Percentiles rank a stretch among this genome's conserved stretches.
Evolutionary conservation across 2,888 invertebrate genomes (phyloP).

Genomic region (Cryptus viduatorius): DNA sequence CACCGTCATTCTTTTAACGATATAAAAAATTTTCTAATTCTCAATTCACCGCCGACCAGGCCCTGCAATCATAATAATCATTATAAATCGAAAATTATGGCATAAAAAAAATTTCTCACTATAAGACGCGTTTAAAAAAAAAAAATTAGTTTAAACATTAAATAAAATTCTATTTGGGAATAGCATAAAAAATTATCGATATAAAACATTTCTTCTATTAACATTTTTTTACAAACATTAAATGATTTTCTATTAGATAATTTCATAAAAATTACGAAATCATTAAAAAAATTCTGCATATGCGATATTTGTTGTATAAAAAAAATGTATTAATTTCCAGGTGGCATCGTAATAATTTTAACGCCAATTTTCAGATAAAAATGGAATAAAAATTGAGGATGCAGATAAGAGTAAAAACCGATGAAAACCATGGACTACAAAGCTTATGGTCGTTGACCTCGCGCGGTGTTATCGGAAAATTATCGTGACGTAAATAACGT

Average conservation of each 20-base stretch:
- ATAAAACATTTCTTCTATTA: no score
- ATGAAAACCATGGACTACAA: neutral
- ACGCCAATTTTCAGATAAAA: neutral
- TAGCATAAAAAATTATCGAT: neutral
- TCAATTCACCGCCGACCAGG: slow-evolving; percentile 40
- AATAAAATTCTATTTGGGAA: no score
- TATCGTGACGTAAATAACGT: slow-evolving; percentile 35
- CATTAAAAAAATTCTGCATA: no score
- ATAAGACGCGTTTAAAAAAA: no score
- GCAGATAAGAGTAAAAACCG: neutral
- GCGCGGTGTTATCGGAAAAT: slow-evolving; percentile 13
- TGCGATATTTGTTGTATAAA: neutral
- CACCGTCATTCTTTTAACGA: slow-evolving; percentile 59
- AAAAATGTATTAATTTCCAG: neutral
- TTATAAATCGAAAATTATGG: neutral
- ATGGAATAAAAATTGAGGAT: neutral
- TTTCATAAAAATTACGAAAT: no score
- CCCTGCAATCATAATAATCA: slow-evolving; percentile 39
- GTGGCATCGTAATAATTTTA: neutral
- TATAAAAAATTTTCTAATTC: slow-evolving; percentile 3
- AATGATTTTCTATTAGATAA: no score
- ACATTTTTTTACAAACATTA: no score
- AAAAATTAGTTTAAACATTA: no score
- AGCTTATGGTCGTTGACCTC: neutral
- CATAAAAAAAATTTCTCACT: no score